phyloP scores from a whole-genome alignment of 1,140 invertebrate genomes.

The Mizuhopecten yessoensis region DNA sequence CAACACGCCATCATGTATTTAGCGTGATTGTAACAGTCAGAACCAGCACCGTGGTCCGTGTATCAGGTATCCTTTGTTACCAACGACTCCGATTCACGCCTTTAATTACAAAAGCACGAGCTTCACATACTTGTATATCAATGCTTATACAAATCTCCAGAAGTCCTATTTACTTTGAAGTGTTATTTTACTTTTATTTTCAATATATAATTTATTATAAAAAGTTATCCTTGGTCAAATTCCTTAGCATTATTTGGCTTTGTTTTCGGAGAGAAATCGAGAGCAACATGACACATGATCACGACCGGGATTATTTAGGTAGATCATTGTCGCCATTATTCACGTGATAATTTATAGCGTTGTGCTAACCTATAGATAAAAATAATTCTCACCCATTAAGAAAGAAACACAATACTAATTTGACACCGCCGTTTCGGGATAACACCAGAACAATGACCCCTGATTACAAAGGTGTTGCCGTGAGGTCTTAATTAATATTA shows the following conservation, averaged over 20 bases:
- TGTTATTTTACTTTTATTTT: too few species aligned
- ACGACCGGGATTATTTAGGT: background rate
- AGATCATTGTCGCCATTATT: background rate
- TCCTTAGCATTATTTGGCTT: too few species aligned
- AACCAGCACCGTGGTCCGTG: background rate
- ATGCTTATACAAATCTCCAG: too few species aligned
- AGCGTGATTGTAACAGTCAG: background rate
- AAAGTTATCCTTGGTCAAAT: too few species aligned
- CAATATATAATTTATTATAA: too few species aligned
- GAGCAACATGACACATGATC: background rate
- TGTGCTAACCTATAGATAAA: background rate
- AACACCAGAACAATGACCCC: background rate
- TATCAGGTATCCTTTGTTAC: background rate
- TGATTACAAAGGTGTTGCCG: background rate
- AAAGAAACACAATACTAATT: constrained; percentile 29
- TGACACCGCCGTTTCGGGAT: constrained; percentile 11
- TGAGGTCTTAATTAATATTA: background rate
- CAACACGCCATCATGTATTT: background rate
- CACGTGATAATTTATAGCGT: background rate
- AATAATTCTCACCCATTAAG: constrained; percentile 38
- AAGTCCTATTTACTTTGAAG: too few species aligned
- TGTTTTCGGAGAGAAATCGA: too few species aligned
- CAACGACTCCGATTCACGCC: background rate
- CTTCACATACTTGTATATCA: too few species aligned
- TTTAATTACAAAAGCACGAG: too few species aligned